Base-by-base conservation (phyloP, 2,797 vertebrate species). In the Dipus sagitta region DNA sequence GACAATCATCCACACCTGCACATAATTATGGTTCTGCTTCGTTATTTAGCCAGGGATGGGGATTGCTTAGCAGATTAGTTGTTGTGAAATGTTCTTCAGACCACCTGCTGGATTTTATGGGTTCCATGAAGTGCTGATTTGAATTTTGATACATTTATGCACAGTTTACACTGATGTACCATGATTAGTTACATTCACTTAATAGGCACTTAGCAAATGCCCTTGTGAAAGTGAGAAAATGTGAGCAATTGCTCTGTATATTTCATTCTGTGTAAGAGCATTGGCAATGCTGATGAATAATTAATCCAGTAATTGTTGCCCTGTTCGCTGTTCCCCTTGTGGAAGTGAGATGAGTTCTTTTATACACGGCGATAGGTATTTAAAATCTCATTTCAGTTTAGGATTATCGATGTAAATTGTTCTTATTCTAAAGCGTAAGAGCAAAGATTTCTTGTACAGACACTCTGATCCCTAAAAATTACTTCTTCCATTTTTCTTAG, bases 271-370 rank as follows among this genome's bases (percentile, higher is more conserved):
- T 95, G 58, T 96, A 88, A 97, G 92, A 94, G 89, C 70, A 76
- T 87, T 92, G 93, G 70, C 79, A 92, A 77, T n/a, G 17, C 64
- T 95, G 94, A 93, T 94, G 94, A 98, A 95, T 92, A 97, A 97
- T 96, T 95, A 96, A 97, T 96, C 60, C 97, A 75, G 65, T 97
- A 96, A 97, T 83, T 89, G 82, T 96, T 97, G 80, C 64, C 38
- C 54, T 71, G 60, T 95, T 97, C 60, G 92, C 64, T 95, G 83
- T 95, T 97, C 92, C 87, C 60, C 91, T 54, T 72, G 93, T 96
- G 94, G 70, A 97, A 97, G 92, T 70, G 67, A 86, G 90, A 89
- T 82, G 72, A 92, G 10, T 90, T 76, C 8, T 1, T 95, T 96
- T 96, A 97, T 79, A 78, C 30, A 71, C 42, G 47, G 26, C 62